A percentile compares a stretch with the other conserved stretches of the same genome.
Evolutionary conservation across 2,113 vertebrate genomes (phyloP).

Genomic region (Esox niger): DNA sequence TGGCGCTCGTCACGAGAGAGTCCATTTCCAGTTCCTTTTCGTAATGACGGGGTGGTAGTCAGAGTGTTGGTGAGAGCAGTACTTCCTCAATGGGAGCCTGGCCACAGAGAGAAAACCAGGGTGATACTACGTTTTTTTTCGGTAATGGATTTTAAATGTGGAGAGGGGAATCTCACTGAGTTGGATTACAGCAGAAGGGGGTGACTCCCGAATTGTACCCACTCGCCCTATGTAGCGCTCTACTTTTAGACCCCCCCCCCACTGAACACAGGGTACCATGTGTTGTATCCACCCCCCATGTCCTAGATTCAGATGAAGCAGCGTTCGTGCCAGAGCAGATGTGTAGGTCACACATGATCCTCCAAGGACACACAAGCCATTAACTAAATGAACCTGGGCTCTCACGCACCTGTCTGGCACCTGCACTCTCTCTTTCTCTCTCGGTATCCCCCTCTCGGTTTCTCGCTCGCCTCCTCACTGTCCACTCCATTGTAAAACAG

Average conservation of each 20-base stretch:
- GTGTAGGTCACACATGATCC: slow-evolving; percentile 57
- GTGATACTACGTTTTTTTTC: slow-evolving; percentile 29
- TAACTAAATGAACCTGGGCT: slow-evolving; percentile 62
- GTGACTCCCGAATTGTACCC: too few relatives aligned
- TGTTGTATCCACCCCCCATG: slow-evolving; percentile 23
- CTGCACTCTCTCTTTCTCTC: slow-evolving; percentile 12
- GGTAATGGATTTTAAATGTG: slow-evolving; percentile 57
- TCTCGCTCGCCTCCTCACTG: slow-evolving; percentile 24
- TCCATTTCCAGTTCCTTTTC: not conserved
- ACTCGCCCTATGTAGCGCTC: too few relatives aligned
- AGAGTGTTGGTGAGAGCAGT: not conserved
- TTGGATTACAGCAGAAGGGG: too few relatives aligned
- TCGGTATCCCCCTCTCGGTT: slow-evolving; percentile 17
- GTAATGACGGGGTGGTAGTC: slow-evolving; percentile 17
- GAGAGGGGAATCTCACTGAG: too few relatives aligned
- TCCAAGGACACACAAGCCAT: slow-evolving; percentile 70
- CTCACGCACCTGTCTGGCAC: not conserved
- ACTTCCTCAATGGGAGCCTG: slow-evolving; percentile 16
- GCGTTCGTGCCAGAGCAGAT: slow-evolving; percentile 48
- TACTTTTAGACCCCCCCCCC: slow-evolving; percentile 32
- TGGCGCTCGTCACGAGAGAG: slow-evolving; percentile 9
- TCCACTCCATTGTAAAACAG: too few relatives aligned
- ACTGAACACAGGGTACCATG: slow-evolving; percentile 5
- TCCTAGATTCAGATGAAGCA: slow-evolving; percentile 44
- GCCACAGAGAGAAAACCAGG: slow-evolving; percentile 17